Conservation (phyloP, 2,113 vertebrate genomes). For the Oreotragus oreotragus region DNA sequence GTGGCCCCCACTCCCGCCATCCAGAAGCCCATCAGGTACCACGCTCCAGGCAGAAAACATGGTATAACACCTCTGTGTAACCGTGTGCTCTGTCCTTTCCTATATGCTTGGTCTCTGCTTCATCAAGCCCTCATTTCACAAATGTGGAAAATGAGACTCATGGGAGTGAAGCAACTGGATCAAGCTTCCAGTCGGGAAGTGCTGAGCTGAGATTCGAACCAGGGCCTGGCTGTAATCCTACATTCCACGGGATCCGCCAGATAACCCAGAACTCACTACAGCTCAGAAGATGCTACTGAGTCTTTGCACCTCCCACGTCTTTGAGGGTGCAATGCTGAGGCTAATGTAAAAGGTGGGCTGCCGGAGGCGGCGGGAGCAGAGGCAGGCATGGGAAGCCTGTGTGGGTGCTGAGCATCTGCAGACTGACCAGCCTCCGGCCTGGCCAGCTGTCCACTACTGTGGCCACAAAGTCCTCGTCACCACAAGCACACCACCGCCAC, state of each 20-base stretch:
- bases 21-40: not conserved
- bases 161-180: not conserved
- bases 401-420: not conserved
- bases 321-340: not conserved
- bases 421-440: not conserved
- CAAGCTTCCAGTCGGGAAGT: not conserved
- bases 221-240: not conserved
- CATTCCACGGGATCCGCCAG: not conserved
- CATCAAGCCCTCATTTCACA: not conserved
- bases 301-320: slow-evolving; percentile 33
- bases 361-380: rapidly evolving
- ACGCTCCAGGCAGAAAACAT: not conserved
- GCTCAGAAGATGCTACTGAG: not conserved
- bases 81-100: not conserved
- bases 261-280: not conserved
- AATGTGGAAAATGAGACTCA: not conserved
- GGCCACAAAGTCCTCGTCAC: not conserved
- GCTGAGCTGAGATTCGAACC: not conserved
- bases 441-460: not conserved
- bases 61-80: rapidly evolving
- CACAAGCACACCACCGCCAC: not conserved
- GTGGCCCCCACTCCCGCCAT: not conserved
- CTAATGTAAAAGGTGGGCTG: not conserved
- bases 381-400: not conserved
- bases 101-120: not conserved